Evolutionary conservation across 2,888 invertebrate genomes (phyloP), one percentile per base, ranked within the genome.

Genomic region (Theretra japonica): DNA sequence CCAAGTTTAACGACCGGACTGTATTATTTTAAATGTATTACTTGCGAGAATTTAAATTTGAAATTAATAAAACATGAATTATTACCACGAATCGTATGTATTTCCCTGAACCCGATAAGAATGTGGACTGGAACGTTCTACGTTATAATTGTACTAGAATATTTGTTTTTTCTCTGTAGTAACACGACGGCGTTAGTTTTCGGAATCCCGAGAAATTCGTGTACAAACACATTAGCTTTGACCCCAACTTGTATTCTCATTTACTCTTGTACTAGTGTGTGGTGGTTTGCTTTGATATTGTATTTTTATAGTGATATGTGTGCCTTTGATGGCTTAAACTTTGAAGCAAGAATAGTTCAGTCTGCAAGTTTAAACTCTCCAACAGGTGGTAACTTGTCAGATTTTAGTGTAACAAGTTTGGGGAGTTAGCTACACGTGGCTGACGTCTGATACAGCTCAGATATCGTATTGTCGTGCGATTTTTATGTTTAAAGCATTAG

Each of bases 91-190:
- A 65, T 65, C 48, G 48, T 65, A 65, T 48, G 23, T 21, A 23
- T 65, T 65, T 65, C 65, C 25, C 21, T 17, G 65, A 65, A 65
- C 21, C 23, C 65, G 65, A 65, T 65, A 65, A 65, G 65, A 65
- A 65, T 23, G 48, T 23, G 15, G 15, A 23, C 6, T 48, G 28
- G 21, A 41, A 62, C 4, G 41, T 65, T 65, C 41, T 21, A 41
- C 21, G 65, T 41, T 41, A 62, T 11, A 48, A 0, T 65, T 41
- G 41, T 65, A 48, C 21, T 17, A 33, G 30, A 11, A 41, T 65
- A 65, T 65, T 41, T 65, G 33, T 65, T 48, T 33, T 33, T 65
- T 65, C 65, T 48, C 48, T 23, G 65, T 65, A 65, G 33, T 8
- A 2, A 41, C 41, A 48, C 21, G 23, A 4, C 33, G 41, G 21